These are phyloP conservation scores for Drepanosiphum platanoidis DNA, from an alignment of 2,888 invertebrate genomes.

Conservation along the genomic window DNA sequence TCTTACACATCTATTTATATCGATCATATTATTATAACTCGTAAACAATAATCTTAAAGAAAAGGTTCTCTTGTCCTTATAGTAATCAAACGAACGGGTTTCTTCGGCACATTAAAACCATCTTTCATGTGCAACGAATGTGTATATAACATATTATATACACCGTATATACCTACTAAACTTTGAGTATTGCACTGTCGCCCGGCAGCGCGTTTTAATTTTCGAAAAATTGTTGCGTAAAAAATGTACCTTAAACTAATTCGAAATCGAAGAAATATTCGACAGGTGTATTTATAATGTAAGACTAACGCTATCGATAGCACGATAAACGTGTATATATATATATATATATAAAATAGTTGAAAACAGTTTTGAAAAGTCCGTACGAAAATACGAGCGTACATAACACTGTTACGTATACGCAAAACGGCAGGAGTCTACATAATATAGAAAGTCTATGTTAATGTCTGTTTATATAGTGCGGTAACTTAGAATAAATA, in stretches of 20 bases:
- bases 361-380: not conserved
- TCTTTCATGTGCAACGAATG: not conserved
- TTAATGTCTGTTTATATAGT: constrained; percentile 19
- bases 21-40: not conserved
- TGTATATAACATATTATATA: not conserved
- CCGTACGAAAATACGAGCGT: not conserved
- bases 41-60: not conserved
- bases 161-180: too few species aligned
- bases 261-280: constrained; percentile 12
- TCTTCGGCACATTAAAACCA: not conserved
- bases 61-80: not conserved
- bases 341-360: not conserved
- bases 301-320: not conserved
- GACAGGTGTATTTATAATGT: not conserved
- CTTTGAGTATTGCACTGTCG: constrained; percentile 43
- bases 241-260: not conserved
- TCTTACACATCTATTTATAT: not conserved
- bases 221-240: not conserved
- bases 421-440: constrained; percentile 27
- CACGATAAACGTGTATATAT: not conserved
- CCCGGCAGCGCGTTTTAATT: constrained; percentile 37
- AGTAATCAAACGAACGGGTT: not conserved
- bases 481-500: constrained; percentile 47
- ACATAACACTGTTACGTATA: not conserved
- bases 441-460: not conserved